A percentile compares a stretch with the other conserved stretches of the same genome.
phyloP scores from a whole-genome alignment of 1,140 invertebrate genomes.

The Tetramorium parvispinum region DNA sequence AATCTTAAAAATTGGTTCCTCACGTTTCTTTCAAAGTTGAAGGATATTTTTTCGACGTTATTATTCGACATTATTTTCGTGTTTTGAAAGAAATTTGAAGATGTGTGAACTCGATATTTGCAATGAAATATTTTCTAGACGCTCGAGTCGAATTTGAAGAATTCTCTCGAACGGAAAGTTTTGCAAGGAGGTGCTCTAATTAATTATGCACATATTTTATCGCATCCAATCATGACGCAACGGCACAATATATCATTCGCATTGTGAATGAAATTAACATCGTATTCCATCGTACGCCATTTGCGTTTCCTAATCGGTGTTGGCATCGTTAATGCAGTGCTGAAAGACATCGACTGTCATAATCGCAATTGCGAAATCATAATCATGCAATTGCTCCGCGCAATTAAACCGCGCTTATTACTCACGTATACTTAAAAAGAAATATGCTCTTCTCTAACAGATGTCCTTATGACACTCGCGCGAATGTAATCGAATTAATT shows the following conservation, averaged over 20 bases:
- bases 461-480: neutral
- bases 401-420: conserved; percentile 9
- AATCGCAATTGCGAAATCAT: conserved; percentile 24
- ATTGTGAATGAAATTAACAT: conserved; percentile 40
- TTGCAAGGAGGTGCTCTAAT: neutral
- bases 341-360: conserved; percentile 11
- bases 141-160: neutral
- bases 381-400: neutral
- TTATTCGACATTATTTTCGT: too few relatives aligned
- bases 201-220: conserved; percentile 13
- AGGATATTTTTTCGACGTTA: neutral
- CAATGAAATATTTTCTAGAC: too few relatives aligned
- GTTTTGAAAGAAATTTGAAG: neutral
- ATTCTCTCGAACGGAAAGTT: neutral
- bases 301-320: conserved; percentile 19
- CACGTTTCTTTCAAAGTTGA: neutral
- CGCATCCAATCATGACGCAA: neutral
- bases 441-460: neutral
- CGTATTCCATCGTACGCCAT: neutral
- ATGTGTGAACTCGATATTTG: neutral
- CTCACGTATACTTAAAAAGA: neutral
- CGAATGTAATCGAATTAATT: conserved; percentile 3
- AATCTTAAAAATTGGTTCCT: neutral
- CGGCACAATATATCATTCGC: neutral
- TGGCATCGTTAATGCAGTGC: conserved; percentile 16